Conservation (phyloP, 2,113 vertebrate genomes). For the Psilopogon haemacephalus region DNA sequence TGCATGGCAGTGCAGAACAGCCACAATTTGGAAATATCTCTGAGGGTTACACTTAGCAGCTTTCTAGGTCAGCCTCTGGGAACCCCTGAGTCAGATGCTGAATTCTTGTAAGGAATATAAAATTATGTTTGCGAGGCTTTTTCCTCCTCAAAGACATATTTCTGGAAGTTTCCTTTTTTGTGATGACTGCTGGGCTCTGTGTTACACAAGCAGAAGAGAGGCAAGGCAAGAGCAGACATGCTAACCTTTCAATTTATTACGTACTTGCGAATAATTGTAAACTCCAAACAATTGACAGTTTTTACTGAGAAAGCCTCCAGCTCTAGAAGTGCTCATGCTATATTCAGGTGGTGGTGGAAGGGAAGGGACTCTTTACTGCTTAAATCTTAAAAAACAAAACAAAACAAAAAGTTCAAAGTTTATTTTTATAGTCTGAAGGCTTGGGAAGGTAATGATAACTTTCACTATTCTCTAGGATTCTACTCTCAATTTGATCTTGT, state of each 20-base stretch:
- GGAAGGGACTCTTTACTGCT: background rate
- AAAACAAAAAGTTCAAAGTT: background rate
- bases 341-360: background rate
- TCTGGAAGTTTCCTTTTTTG: background rate
- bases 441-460: background rate
- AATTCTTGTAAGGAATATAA: background rate
- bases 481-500: background rate
- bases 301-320: background rate
- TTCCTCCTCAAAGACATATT: background rate
- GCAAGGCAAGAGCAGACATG: conserved; percentile 29
- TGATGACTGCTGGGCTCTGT: background rate
- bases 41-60: background rate
- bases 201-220: background rate
- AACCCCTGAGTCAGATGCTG: background rate
- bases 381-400: background rate
- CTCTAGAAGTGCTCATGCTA: background rate
- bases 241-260: background rate
- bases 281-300: background rate
- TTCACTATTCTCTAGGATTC: background rate
- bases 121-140: rapidly evolving
- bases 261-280: background rate
- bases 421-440: background rate
- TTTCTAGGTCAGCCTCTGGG: background rate
- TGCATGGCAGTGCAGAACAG: background rate
- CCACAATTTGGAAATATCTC: background rate